phyloP scores from a whole-genome alignment of 2,113 vertebrate genomes.

The Sclerurus mexicanus region DNA sequence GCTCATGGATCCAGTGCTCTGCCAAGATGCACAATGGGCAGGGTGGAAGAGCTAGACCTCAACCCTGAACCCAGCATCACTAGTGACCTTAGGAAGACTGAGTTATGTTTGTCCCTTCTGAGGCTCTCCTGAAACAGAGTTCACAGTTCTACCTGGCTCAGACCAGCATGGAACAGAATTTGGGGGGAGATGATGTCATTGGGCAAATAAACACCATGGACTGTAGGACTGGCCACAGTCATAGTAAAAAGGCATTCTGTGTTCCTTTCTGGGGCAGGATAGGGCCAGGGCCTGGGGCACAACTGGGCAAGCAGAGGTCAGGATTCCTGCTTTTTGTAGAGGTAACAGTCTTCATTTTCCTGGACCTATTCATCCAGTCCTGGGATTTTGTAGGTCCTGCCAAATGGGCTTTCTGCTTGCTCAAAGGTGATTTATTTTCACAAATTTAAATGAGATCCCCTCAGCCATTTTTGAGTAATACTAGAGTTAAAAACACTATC shows the following conservation, averaged over 20 bases:
- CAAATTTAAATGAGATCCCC: constrained; percentile 39
- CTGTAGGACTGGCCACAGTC: background rate
- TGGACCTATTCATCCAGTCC: background rate
- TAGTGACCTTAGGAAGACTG: background rate
- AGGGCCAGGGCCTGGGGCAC: background rate
- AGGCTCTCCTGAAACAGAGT: background rate
- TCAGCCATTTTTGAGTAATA: constrained; percentile 7
- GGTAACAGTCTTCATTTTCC: background rate
- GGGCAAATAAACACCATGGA: background rate
- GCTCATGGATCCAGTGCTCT: background rate
- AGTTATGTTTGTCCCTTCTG: background rate
- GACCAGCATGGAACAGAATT: background rate
- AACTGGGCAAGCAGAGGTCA: background rate
- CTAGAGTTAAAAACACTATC: constrained; percentile 37
- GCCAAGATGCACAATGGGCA: too few species aligned
- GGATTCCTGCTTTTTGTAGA: background rate
- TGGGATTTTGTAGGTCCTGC: background rate
- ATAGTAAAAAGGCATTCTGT: background rate
- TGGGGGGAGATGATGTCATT: background rate
- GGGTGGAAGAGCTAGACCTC: background rate
- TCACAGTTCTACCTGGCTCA: background rate
- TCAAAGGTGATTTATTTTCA: constrained; percentile 52
- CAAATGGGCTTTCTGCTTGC: background rate
- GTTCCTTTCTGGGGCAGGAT: background rate
- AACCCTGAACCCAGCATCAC: background rate